Percentiles rank a stretch among this genome's conserved stretches.
phyloP scores from a whole-genome alignment of 2,888 invertebrate species.

The Leptura quadrifasciata region DNA sequence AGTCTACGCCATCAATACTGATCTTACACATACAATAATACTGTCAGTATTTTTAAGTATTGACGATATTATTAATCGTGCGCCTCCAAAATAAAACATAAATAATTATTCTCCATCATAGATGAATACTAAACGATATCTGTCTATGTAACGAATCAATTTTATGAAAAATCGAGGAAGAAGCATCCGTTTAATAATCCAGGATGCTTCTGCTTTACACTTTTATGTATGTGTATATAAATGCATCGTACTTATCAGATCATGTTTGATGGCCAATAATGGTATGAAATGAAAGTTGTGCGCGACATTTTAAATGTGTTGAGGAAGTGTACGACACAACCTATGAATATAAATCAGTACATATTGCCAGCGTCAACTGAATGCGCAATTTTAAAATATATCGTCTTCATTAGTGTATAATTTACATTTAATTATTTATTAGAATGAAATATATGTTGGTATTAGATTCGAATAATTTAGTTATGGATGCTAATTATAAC shows the following conservation, averaged over 20 bases:
- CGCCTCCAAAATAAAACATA: no score
- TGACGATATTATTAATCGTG: no score
- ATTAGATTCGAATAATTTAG: not conserved
- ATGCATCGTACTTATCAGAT: conserved; percentile 27
- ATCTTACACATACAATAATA: no score
- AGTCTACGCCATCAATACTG: no score
- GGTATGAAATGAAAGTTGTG: conserved; percentile 44
- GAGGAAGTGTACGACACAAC: conserved; percentile 41
- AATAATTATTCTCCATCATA: no score
- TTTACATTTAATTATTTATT: not conserved
- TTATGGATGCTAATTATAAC: not conserved
- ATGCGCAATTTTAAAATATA: conserved; percentile 17
- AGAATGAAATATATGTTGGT: conserved; percentile 3
- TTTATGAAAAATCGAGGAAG: not conserved
- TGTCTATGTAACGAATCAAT: not conserved
- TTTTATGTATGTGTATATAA: not conserved
- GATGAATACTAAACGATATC: not conserved
- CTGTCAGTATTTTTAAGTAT: no score
- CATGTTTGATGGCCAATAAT: conserved; percentile 33
- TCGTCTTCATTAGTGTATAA: conserved; percentile 10
- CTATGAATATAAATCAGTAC: conserved; percentile 38
- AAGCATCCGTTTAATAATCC: not conserved
- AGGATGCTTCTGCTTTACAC: not conserved
- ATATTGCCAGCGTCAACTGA: conserved; percentile 11
- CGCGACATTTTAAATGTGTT: conserved; percentile 39